phyloP scores from a whole-genome alignment of 2,888 invertebrate genomes.

The Ochlodes sylvanus region DNA sequence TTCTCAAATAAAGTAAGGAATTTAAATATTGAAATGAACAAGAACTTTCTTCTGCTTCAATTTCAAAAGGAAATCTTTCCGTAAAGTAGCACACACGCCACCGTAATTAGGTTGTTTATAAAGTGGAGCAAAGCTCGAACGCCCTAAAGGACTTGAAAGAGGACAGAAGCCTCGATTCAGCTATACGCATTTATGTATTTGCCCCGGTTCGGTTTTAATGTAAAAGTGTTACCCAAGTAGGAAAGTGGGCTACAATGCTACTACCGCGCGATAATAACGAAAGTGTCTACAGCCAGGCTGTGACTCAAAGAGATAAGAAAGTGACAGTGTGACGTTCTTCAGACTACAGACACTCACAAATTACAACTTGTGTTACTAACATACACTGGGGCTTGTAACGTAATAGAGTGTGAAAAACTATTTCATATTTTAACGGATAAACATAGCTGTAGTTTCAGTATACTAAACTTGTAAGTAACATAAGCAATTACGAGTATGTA shows the following conservation, averaged over 20 bases:
- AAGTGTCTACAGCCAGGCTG: conserved; percentile 32
- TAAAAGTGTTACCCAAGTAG: conserved; percentile 37
- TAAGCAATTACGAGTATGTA: too few relatives aligned
- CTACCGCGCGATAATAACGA: conserved; percentile 34
- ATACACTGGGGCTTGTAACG: neutral
- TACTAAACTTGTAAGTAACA: too few relatives aligned
- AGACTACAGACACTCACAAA: conserved; percentile 19
- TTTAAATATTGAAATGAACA: too few relatives aligned
- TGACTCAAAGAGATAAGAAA: conserved; percentile 36
- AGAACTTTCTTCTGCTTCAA: too few relatives aligned
- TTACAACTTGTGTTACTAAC: conserved; percentile 17
- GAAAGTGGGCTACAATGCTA: conserved; percentile 35
- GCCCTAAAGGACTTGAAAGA: conserved; percentile 26
- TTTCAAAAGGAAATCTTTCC: neutral
- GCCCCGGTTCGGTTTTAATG: conserved; percentile 36
- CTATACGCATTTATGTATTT: conserved; percentile 33
- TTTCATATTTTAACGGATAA: neutral
- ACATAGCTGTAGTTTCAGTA: neutral
- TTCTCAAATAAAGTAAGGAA: too few relatives aligned
- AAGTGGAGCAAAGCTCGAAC: conserved; percentile 20
- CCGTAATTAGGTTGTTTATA: conserved; percentile 2
- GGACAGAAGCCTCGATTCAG: conserved; percentile 28
- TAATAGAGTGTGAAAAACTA: conserved; percentile 4
- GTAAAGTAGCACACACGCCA: neutral
- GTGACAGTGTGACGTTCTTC: conserved; percentile 37